Evolutionary conservation across 2,888 invertebrate genomes (phyloP), one percentile per base, ranked within the genome.

Genomic region (Xanthia togata): DNA sequence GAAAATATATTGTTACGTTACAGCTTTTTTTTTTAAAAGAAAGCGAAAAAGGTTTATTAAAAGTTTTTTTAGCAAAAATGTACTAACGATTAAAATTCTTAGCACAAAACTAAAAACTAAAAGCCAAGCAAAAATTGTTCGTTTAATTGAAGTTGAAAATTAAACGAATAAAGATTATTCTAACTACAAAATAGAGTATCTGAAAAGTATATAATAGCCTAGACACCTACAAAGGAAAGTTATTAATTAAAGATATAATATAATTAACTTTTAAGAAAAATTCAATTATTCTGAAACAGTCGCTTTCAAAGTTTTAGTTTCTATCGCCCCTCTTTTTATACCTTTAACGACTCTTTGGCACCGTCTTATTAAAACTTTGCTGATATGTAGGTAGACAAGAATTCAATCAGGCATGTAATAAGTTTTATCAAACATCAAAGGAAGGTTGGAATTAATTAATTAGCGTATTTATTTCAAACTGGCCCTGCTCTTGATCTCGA

Each of bases 181-280:
- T 4, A 64, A 83, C 20, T 68, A 70, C 5, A 64, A 73, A 73
- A 76, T 44, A 50, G 12, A 64, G 23, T 70, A 50, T 64, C 60
- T 38, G 35, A 44, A 63, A 65, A 70, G 62, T 60, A 68, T 68
- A 38, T 67, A 78, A 78, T 59, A 78, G 60, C 57, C 12, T 73
- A 35, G 41, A 60, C 44, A 68, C 35, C 14, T 31, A 69, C 63
- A 79, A 78, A 87, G 68, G 41, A 83, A 85, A 74, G 44, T 79
- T 79, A 81, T 81, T 86, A 81, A 85, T 78, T 77, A 71, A 81
- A 78, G 17, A 79, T 31, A 17, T 35, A 9, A 26, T 9, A 65
- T 65, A 79, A 85, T 83, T 78, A 53, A 76, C 76, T 85, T 85
- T 81, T 72, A 67, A 35, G 69, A 74, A 81, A 79, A 79, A 85